Evolutionary conservation across 1,140 invertebrate species (phyloP), one percentile per base, ranked within the genome.

Genomic region (Sweltsa coloradensis): DNA sequence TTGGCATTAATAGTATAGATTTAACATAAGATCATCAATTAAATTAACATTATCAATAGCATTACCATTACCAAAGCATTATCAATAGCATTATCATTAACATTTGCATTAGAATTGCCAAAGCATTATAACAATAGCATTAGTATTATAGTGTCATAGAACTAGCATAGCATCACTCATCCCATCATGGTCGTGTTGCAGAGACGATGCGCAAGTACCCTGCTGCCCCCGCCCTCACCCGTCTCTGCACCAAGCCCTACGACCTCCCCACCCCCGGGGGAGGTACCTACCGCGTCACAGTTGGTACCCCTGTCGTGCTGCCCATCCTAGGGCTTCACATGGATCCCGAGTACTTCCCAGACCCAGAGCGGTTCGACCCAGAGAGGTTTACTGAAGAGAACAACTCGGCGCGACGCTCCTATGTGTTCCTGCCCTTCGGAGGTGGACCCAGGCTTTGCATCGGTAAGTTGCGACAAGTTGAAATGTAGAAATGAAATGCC

Each of bases 281-380:
- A 7, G 68, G 60, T 0, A 52, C 69, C n/a, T 40, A 64, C 0
- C 55, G 58, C 5, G 63, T 74, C 13, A 64, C 71, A 50, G 62
- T 66, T 51, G 70, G 62, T 5, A 61, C 64, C 2, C 61, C 63
- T 4, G 62, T 73, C 9, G 51, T 69, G 1, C 64, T 75, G 22
- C 71, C 73, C 3, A 60, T 67, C 22, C 58, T 61, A 24, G 68
- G 59, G 1, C 56, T 73, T 23, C 71, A 74, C 49, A 55, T 59
- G 21, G 72, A 81, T 57, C 62, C 69, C 3, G 55, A 72, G 21
- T 68, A 67, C 53, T 83, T 69, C 56, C 68, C 76, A 25, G 63
- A 83, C 45, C 78, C 80, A 5, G 66, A 75, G 29, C 59, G 58
- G 24, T 84, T 78, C 56, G 67, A 81, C 60, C 81, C 81, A 0